These are phyloP conservation scores for Phyllostomus hastatus DNA, from an alignment of 2,113 vertebrate genomes.

Conservation along the genomic window DNA sequence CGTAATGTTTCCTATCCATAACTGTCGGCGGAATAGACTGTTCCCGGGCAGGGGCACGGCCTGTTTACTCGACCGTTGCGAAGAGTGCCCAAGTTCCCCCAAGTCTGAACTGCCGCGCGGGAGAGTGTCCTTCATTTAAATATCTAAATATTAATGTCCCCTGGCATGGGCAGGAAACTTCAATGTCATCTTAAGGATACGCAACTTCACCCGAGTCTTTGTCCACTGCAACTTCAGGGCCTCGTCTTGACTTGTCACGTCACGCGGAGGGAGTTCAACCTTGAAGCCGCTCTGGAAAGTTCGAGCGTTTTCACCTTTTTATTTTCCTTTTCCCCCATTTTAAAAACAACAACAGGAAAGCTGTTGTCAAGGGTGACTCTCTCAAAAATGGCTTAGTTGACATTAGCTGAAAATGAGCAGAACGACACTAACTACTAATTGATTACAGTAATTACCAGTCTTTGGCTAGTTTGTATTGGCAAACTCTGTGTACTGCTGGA, in stretches of 20 bases:
- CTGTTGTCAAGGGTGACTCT: constrained; percentile 79
- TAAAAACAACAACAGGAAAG: constrained; percentile 77
- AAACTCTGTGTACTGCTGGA: constrained; percentile 91
- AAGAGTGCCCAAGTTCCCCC: constrained; percentile 85
- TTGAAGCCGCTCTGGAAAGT: constrained; percentile 67
- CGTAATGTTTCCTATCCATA: constrained; percentile 99
- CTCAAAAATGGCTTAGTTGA: constrained; percentile 88
- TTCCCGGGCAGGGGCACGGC: constrained; percentile 93
- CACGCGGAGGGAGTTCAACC: neutral
- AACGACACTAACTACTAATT: constrained; percentile 94
- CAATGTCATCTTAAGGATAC: constrained; percentile 94
- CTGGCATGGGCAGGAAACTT: constrained; percentile 86
- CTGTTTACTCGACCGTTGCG: constrained; percentile 96
- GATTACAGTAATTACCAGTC: constrained; percentile 96
- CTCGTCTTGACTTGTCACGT: constrained; percentile 53
- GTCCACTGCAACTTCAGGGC: constrained; percentile 18
- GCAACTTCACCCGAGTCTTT: constrained; percentile 83
- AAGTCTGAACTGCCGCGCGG: constrained; percentile 82
- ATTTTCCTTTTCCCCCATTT: constrained; percentile 46
- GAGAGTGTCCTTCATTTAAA: constrained; percentile 95
- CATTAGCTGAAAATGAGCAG: constrained; percentile 95
- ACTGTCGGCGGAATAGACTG: constrained; percentile 95
- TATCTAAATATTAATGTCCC: constrained; percentile 97
- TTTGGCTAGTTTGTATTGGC: constrained; percentile 95
- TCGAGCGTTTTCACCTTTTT: constrained; percentile 62